These are phyloP conservation scores for Coelopa frigida DNA, from an alignment of 1,140 invertebrate species.

Conservation along the genomic window DNA sequence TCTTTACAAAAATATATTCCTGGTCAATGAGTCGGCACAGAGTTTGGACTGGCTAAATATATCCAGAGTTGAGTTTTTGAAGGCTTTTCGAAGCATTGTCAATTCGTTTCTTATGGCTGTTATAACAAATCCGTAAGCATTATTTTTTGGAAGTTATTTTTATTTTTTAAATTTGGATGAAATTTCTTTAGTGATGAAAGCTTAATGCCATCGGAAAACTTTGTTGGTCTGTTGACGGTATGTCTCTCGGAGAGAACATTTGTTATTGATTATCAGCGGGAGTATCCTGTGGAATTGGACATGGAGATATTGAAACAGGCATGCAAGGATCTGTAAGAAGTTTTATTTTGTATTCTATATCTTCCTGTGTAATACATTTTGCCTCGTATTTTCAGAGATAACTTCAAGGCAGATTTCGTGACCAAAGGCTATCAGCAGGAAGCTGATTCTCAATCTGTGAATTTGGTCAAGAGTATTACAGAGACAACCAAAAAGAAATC, in stretches of 20 bases:
- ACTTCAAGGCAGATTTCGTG: slow-evolving; percentile 49
- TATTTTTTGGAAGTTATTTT: not conserved
- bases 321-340: slow-evolving; percentile 53
- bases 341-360: slow-evolving; percentile 31
- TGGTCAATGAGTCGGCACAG: slow-evolving; percentile 26
- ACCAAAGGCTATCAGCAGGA: slow-evolving; percentile 37
- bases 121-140: slow-evolving; percentile 21
- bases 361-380: not conserved
- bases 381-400: slow-evolving; percentile 46
- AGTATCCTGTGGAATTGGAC: slow-evolving; percentile 56
- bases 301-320: slow-evolving; percentile 52
- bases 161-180: not conserved
- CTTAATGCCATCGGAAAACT: slow-evolving; percentile 32
- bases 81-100: slow-evolving; percentile 35
- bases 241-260: slow-evolving; percentile 60
- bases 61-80: slow-evolving; percentile 48
- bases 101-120: slow-evolving; percentile 36
- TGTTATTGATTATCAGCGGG: slow-evolving; percentile 60
- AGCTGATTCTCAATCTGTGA: not conserved
- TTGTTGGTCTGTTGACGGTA: slow-evolving; percentile 54
- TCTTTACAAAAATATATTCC: slow-evolving; percentile 52
- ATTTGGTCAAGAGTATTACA: not conserved
- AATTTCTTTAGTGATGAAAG: slow-evolving; percentile 10
- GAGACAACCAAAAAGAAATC: not conserved
- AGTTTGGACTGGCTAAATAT: slow-evolving; percentile 42